These are phyloP conservation scores for Enteromius mattozi DNA, from an alignment of 2,797 vertebrate genomes.

Conservation along the genomic window DNA sequence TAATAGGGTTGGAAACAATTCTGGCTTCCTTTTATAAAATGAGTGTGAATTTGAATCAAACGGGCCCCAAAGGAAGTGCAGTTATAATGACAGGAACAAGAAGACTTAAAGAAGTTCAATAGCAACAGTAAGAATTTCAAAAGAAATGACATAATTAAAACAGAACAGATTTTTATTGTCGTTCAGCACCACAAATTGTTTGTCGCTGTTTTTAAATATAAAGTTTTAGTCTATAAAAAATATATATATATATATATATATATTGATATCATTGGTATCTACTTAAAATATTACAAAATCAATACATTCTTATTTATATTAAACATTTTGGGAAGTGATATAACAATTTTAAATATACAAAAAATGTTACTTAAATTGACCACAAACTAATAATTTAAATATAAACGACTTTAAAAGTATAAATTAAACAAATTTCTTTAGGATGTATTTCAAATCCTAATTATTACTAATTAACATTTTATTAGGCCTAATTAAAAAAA, in stretches of 20 bases:
- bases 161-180: neutral
- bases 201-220: neutral
- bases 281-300: neutral
- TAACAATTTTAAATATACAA: no score
- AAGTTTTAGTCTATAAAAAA: neutral
- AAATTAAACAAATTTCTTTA: neutral
- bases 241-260: neutral
- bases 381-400: no score
- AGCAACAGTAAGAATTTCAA: neutral
- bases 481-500: neutral
- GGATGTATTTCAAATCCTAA: neutral
- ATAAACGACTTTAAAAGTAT: neutral
- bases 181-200: neutral
- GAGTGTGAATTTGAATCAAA: neutral
- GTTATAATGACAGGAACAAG: neutral
- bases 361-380: no score
- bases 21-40: neutral
- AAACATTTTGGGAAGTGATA: neutral
- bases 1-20: neutral
- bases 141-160: neutral
- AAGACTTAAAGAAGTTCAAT: neutral
- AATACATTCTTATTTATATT: neutral
- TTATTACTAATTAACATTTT: neutral
- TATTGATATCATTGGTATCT: neutral
- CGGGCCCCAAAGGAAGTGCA: neutral